These are phyloP conservation scores for Oryzias sinensis DNA, from an alignment of 2,797 vertebrate species.

Conservation along the genomic window DNA sequence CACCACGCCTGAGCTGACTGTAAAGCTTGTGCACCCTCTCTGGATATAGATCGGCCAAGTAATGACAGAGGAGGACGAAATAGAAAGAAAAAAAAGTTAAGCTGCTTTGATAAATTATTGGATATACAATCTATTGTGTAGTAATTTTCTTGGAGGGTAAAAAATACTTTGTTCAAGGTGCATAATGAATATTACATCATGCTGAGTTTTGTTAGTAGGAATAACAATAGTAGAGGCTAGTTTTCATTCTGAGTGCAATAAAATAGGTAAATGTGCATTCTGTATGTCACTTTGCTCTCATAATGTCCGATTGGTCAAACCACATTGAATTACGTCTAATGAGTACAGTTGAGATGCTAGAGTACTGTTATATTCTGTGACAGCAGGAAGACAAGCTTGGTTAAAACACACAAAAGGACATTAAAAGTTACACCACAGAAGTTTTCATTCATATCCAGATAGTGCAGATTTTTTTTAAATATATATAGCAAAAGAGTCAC, in stretches of 20 bases:
- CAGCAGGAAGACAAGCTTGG: slow-evolving; percentile 92
- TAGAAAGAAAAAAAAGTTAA: slow-evolving; percentile 46
- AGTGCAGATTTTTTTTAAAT: slow-evolving; percentile 76
- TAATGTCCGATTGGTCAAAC: slow-evolving; percentile 84
- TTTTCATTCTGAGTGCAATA: slow-evolving; percentile 81
- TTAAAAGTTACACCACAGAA: slow-evolving; percentile 88
- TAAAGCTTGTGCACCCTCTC: slow-evolving; percentile 79
- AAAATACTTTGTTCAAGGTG: slow-evolving; percentile 70
- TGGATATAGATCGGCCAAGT: slow-evolving; percentile 56
- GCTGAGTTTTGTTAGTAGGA: slow-evolving; percentile 72
- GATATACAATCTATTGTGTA: slow-evolving; percentile 57
- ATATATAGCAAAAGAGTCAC: slow-evolving; percentile 79
- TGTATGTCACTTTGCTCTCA: slow-evolving; percentile 70
- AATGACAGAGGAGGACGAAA: slow-evolving; percentile 64
- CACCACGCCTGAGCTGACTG: slow-evolving; percentile 82
- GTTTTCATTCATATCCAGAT: slow-evolving; percentile 88
- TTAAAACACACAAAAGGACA: slow-evolving; percentile 93
- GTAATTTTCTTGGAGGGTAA: slow-evolving; percentile 53
- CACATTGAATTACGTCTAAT: slow-evolving; percentile 83
- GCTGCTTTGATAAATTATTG: slow-evolving; percentile 55
- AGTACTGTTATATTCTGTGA: slow-evolving; percentile 83
- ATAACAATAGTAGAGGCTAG: slow-evolving; percentile 65
- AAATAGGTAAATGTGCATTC: slow-evolving; percentile 70
- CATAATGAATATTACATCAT: slow-evolving; percentile 79
- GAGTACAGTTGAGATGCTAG: slow-evolving; percentile 85